A percentile compares a stretch with the other conserved stretches of the same genome.
Conservation (phyloP, 2,113 vertebrate genomes). For the Grus americana region DNA sequence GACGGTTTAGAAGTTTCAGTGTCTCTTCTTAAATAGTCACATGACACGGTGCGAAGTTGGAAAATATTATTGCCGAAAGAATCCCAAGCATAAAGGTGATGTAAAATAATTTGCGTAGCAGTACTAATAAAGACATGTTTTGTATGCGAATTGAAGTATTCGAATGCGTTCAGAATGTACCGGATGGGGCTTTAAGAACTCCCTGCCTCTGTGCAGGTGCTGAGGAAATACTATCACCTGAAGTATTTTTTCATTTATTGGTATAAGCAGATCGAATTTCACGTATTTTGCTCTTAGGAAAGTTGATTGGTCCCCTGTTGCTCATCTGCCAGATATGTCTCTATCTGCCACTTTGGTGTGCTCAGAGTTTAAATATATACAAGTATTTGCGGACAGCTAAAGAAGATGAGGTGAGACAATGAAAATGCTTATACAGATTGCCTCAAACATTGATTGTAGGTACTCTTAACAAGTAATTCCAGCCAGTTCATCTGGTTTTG, state of each 20-base stretch:
- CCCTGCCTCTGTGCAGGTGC: not conserved
- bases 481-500: not conserved
- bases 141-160: not conserved
- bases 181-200: not conserved
- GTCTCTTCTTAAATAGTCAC: not conserved
- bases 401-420: not conserved
- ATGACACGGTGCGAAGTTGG: not conserved
- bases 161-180: not conserved
- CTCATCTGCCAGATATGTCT: fast-evolving
- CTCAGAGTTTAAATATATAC: not conserved
- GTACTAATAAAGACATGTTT: not conserved
- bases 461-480: not conserved
- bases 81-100: not conserved
- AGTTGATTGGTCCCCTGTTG: not conserved
- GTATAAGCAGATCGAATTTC: not conserved
- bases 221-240: not conserved
- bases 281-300: fast-evolving
- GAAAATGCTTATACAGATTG: not conserved
- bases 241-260: not conserved
- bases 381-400: not conserved
- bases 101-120: not conserved
- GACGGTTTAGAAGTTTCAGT: not conserved
- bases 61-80: not conserved
- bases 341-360: not conserved
- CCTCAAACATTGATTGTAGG: fast-evolving